These are phyloP conservation scores for Chesias legatella DNA, from an alignment of 2,888 invertebrate species.

Conservation along the genomic window DNA sequence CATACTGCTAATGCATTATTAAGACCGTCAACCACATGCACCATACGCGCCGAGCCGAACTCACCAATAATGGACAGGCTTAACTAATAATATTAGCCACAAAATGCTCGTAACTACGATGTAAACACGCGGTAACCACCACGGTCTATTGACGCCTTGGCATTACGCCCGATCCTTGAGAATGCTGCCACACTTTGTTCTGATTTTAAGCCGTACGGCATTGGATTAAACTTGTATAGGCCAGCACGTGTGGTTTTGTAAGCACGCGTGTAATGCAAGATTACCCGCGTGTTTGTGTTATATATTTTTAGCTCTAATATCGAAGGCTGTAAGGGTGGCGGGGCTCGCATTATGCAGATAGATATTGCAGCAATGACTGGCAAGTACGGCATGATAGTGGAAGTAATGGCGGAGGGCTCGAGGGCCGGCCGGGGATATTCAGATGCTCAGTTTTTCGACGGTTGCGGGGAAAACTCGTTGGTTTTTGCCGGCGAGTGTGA, in stretches of 20 bases:
- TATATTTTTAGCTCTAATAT: conserved; percentile 8
- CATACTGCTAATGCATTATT: conserved; percentile 3
- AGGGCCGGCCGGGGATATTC: conserved; percentile 35
- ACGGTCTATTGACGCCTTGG: conserved; percentile 42
- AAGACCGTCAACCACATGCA: conserved; percentile 9
- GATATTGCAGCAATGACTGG: conserved; percentile 29
- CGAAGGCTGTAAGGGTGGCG: not conserved
- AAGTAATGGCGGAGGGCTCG: conserved; percentile 38
- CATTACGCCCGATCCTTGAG: conserved; percentile 32
- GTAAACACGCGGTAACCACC: conserved; percentile 40
- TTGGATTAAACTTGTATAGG: conserved; percentile 5
- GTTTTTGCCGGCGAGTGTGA: conserved; percentile 14
- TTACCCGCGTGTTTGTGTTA: not conserved
- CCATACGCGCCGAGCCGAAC: conserved; percentile 14
- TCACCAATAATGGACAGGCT: conserved; percentile 20
- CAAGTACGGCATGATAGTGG: conserved; percentile 35
- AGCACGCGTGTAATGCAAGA: conserved; percentile 9
- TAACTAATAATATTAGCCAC: conserved; percentile 32
- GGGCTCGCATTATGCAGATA: conserved; percentile 12
- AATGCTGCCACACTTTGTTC: not conserved
- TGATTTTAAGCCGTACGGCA: conserved; percentile 10
- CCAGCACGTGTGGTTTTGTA: conserved; percentile 8
- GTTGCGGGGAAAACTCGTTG: conserved; percentile 2
- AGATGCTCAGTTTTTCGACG: conserved; percentile 29
- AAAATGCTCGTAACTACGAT: conserved; percentile 36